phyloP scores from a whole-genome alignment of 1,140 invertebrate species.

The Globodera ellingtonae region DNA sequence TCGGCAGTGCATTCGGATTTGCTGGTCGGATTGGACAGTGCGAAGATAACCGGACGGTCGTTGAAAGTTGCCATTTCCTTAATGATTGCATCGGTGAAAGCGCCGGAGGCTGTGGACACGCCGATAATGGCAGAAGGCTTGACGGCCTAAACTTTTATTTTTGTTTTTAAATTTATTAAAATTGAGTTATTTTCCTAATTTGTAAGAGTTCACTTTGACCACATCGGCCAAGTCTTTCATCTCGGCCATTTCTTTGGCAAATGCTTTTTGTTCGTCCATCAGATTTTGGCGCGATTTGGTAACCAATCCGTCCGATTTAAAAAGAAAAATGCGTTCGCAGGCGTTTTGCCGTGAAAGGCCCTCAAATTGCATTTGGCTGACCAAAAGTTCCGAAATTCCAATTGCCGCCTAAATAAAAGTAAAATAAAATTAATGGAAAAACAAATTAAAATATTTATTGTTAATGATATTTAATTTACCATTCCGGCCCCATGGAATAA shows the following conservation, averaged over 20 bases:
- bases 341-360: constrained; percentile 74
- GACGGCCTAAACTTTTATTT: constrained; percentile 66
- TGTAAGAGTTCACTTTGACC: constrained; percentile 70
- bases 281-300: constrained; percentile 50
- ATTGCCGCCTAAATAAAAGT: constrained; percentile 35
- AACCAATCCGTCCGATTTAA: constrained; percentile 67
- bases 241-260: constrained; percentile 79
- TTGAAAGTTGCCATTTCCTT: constrained; percentile 83
- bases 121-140: constrained; percentile 84
- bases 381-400: constrained; percentile 72
- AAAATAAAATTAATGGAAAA: too few relatives aligned
- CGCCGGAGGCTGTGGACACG: constrained; percentile 77
- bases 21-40: constrained; percentile 90
- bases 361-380: constrained; percentile 75
- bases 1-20: constrained; percentile 95
- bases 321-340: constrained; percentile 78
- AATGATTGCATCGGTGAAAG: constrained; percentile 84
- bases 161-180: too few relatives aligned
- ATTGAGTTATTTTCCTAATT: too few relatives aligned
- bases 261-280: constrained; percentile 76
- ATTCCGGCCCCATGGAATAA: constrained; percentile 87
- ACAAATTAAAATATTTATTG: not conserved
- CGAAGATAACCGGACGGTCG: constrained; percentile 86
- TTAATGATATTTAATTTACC: constrained; percentile 7
- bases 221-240: constrained; percentile 78